These are phyloP conservation scores for Bedellia somnulentella DNA, from an alignment of 2,888 invertebrate genomes.

Conservation along the genomic window DNA sequence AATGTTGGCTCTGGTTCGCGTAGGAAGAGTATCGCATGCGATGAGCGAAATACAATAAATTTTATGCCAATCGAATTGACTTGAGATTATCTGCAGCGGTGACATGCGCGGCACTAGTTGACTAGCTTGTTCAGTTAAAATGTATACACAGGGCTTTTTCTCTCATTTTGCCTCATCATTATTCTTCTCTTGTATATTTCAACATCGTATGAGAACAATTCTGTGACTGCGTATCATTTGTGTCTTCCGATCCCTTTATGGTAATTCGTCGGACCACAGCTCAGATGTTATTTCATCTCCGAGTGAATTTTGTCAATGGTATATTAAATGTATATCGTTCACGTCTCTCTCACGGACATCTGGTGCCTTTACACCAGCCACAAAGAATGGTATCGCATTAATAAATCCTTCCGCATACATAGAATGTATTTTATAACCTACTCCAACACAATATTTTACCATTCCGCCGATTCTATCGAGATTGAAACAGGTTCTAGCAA, in stretches of 20 bases:
- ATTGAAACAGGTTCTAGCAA: slow-evolving; percentile 34
- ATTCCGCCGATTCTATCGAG: slow-evolving; percentile 14
- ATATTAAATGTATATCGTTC: no score
- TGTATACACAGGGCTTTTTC: no score
- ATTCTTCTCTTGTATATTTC: no score
- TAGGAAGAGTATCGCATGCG: slow-evolving; percentile 21
- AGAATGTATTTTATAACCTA: slow-evolving; percentile 6
- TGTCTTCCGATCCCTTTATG: no score
- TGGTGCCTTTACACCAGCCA: slow-evolving; percentile 13
- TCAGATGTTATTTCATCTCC: no score
- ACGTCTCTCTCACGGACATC: slow-evolving; percentile 19
- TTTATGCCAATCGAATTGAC: slow-evolving; percentile 17
- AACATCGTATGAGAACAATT: no score
- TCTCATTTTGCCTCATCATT: no score
- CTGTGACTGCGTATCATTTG: no score
- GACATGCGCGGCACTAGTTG: slow-evolving; percentile 18
- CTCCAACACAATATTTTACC: slow-evolving; percentile 11
- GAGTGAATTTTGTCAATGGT: no score
- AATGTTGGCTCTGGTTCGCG: slow-evolving; percentile 20
- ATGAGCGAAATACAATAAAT: slow-evolving; percentile 29
- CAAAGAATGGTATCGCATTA: slow-evolving; percentile 12
- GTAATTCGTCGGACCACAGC: no score
- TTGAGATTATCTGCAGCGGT: slow-evolving; percentile 31
- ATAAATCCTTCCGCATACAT: slow-evolving; percentile 12
- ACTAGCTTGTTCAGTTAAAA: no score